Percentiles rank a stretch among this genome's conserved stretches.
Conservation (phyloP, 2,888 invertebrate species). For the Erebia palarica region DNA sequence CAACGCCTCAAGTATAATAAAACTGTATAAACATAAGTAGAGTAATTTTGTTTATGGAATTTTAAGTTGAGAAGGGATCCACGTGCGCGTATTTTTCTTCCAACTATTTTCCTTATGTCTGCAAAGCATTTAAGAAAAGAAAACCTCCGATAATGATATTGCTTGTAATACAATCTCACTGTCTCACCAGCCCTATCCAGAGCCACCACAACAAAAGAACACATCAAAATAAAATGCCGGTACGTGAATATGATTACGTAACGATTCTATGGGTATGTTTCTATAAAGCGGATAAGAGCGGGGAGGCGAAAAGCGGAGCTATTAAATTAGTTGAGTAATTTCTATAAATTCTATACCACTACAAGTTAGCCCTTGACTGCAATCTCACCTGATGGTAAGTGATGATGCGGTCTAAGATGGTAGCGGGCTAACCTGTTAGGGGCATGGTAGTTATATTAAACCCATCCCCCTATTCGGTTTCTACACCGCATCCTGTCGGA, state of each 20-base stretch:
- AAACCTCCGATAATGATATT: constrained; percentile 4
- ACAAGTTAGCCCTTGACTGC: no score
- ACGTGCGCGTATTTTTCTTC: background rate
- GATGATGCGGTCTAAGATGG: no score
- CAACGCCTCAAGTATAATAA: background rate
- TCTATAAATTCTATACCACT: no score
- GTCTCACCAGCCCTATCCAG: constrained; percentile 30
- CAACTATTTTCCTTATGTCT: constrained; percentile 7
- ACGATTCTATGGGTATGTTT: constrained; percentile 17
- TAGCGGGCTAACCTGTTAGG: no score
- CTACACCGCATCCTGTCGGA: no score
- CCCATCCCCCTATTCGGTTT: no score
- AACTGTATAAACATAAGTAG: background rate
- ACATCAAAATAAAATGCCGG: constrained; percentile 39
- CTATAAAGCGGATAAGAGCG: no score
- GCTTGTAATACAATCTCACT: background rate
- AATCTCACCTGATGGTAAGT: no score
- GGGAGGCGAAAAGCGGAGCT: no score
- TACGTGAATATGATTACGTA: constrained; percentile 45
- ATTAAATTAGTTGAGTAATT: no score
- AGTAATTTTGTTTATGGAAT: background rate
- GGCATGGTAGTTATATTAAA: no score
- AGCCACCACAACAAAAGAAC: constrained; percentile 37
- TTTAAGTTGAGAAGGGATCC: background rate
- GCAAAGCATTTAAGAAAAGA: constrained; percentile 1